These are phyloP conservation scores for Pardalotus punctatus DNA, from an alignment of 2,113 vertebrate species.

Conservation along the genomic window DNA sequence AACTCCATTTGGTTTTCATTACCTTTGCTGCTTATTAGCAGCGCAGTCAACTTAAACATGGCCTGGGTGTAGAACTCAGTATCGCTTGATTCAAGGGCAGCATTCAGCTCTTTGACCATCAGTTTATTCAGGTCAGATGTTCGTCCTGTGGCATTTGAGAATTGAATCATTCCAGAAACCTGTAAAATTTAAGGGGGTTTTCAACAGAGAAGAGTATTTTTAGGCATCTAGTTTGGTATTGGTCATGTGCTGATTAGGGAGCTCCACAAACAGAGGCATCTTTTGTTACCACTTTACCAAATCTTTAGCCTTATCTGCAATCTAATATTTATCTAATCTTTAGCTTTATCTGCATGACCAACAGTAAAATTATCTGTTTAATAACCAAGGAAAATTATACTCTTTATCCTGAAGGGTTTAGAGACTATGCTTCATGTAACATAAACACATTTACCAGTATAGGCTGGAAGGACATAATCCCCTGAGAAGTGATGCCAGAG, in stretches of 20 bases:
- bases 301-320: not conserved
- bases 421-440: not conserved
- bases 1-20: conserved; percentile 11
- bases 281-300: not conserved
- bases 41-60: conserved; percentile 95
- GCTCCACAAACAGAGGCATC: not conserved
- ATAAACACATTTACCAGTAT: not conserved
- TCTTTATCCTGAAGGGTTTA: not conserved
- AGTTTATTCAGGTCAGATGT: conserved; percentile 88
- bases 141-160: conserved; percentile 83
- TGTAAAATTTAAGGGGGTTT: conserved; percentile 40
- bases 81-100: conserved; percentile 77
- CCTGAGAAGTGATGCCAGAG: not conserved
- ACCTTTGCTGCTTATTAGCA: conserved; percentile 94
- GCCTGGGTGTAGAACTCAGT: conserved; percentile 86
- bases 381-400: not conserved
- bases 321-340: not conserved
- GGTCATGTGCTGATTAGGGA: not conserved
- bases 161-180: conserved; percentile 95
- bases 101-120: conserved; percentile 86
- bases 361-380: not conserved
- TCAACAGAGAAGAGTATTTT: not conserved
- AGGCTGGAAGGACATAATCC: not conserved
- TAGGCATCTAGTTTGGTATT: not conserved
- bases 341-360: not conserved